These are phyloP conservation scores for Lutjanus erythropterus DNA, from an alignment of 2,113 vertebrate species.

Conservation along the genomic window DNA sequence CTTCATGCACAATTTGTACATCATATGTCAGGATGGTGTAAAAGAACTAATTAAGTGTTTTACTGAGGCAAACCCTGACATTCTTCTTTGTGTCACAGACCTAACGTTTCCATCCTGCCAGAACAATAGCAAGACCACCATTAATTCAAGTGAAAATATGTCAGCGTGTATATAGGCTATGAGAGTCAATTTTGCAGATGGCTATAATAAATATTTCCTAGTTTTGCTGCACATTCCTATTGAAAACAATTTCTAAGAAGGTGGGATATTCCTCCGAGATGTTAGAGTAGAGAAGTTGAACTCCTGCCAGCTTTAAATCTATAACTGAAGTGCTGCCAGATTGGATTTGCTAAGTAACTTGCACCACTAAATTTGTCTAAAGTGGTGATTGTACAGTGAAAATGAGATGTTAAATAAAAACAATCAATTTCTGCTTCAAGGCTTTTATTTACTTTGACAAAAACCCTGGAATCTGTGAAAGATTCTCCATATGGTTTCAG, in stretches of 20 bases:
- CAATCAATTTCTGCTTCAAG: not conserved
- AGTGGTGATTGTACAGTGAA: slow-evolving; percentile 6
- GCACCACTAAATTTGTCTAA: slow-evolving; percentile 21
- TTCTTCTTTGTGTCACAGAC: not conserved
- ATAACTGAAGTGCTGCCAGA: slow-evolving; percentile 19
- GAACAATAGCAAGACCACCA: not conserved
- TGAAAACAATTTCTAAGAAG: not conserved
- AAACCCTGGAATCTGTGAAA: not conserved
- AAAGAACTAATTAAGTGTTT: not conserved
- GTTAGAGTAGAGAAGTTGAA: not conserved
- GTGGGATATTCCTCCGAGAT: not conserved
- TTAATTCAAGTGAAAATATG: not conserved
- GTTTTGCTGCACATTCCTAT: not conserved
- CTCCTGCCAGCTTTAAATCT: not conserved
- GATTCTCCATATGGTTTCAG: not conserved
- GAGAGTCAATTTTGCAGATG: not conserved
- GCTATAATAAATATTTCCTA: not conserved
- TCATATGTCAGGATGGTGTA: not conserved
- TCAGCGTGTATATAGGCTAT: not conserved
- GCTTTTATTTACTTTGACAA: slow-evolving; percentile 1
- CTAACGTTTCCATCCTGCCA: not conserved
- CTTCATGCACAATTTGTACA: not conserved
- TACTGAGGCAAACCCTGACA: not conserved
- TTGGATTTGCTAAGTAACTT: slow-evolving; percentile 7
- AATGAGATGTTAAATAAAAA: slow-evolving; percentile 19